Evolutionary conservation across 2,888 invertebrate genomes (phyloP).

Genomic region (Lysandra coridon): DNA sequence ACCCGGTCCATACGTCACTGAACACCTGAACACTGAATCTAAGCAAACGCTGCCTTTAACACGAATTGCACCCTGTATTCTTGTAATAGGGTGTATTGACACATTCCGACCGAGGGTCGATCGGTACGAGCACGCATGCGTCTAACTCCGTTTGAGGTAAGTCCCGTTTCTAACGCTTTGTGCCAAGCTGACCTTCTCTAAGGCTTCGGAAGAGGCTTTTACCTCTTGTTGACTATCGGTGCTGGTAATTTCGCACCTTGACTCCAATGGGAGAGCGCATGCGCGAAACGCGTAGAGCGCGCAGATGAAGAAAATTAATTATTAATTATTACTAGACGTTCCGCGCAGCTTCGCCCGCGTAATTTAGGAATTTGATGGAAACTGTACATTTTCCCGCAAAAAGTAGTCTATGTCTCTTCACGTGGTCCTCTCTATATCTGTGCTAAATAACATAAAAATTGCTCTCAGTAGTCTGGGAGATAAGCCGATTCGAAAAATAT

Average conservation of each 20-base stretch:
- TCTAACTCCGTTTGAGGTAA: slow-evolving; percentile 37
- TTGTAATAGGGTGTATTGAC: slow-evolving; percentile 26
- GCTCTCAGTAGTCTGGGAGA: too few relatives aligned
- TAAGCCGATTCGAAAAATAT: too few relatives aligned
- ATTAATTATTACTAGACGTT: background rate
- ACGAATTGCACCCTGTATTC: slow-evolving; percentile 13
- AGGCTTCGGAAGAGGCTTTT: slow-evolving; percentile 21
- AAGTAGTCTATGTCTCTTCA: too few relatives aligned
- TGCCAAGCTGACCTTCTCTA: slow-evolving; percentile 9
- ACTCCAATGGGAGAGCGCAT: background rate
- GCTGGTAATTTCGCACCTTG: slow-evolving; percentile 1
- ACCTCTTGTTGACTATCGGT: slow-evolving; percentile 3
- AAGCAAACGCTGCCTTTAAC: background rate
- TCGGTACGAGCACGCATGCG: slow-evolving; percentile 42
- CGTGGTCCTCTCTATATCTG: too few relatives aligned
- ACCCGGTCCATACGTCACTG: slow-evolving; percentile 38
- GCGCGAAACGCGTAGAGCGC: background rate
- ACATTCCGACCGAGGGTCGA: slow-evolving; percentile 28
- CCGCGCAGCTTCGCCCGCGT: too few relatives aligned
- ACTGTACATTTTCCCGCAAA: too few relatives aligned
- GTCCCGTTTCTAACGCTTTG: slow-evolving; percentile 35
- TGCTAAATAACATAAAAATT: too few relatives aligned
- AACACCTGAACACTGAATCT: background rate
- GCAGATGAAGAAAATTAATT: slow-evolving; percentile 6
- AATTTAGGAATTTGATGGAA: too few relatives aligned